Base-by-base conservation (phyloP, 2,888 invertebrate genomes). In the Pantelozetes paolii region DNA sequence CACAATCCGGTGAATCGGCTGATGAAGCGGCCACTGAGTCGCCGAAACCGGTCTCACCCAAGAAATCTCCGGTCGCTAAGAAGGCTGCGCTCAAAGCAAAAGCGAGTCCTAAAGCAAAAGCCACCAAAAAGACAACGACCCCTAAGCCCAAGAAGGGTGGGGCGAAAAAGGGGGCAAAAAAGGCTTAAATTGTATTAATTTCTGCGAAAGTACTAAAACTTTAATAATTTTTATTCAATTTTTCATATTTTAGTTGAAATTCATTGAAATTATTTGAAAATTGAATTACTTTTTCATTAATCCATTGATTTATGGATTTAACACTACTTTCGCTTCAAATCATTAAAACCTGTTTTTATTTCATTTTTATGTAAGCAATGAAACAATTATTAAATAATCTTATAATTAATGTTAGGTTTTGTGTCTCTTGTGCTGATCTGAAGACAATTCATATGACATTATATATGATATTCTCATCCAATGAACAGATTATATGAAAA, bases 241-340 rank as follows among this genome's bases (percentile, higher is more conserved):
- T 23, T 54, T 23, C 1, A 54, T 23, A 54, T 28, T 26, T 26
- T 26, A 28, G 2, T 20, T 54, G 3, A 54, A 54, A 48, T 5
- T 28, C 15, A 28, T 57, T n/a, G 13, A 57, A 18, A 64, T 32
- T 36, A 36, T 28, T 2, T 36, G 1, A n/a, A 64, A 64, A 64
- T 32, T 13, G 18, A 32, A 36, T 64, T 64, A 30, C n/a, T n/a
- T n/a, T n/a, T n/a, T n/a, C n/a, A n/a, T n/a, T n/a, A 36, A 48
- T 48, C 5, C 20, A 48, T 48, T n/a, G 18, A 6, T 28, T 15
- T 1, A 57, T 57, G 11, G 15, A 26, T 23, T 57, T 28, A 5
- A n/a, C 64, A 64, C 36, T 64, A 64, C 64, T 64, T 64, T 64
- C 64, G 64, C 64, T n/a, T 50, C 50, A 50, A 36, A 32, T 62